A percentile compares a stretch with the other conserved stretches of the same genome.
These are phyloP conservation scores for Grus americana DNA, from an alignment of 2,113 vertebrate species.

Conservation along the genomic window DNA sequence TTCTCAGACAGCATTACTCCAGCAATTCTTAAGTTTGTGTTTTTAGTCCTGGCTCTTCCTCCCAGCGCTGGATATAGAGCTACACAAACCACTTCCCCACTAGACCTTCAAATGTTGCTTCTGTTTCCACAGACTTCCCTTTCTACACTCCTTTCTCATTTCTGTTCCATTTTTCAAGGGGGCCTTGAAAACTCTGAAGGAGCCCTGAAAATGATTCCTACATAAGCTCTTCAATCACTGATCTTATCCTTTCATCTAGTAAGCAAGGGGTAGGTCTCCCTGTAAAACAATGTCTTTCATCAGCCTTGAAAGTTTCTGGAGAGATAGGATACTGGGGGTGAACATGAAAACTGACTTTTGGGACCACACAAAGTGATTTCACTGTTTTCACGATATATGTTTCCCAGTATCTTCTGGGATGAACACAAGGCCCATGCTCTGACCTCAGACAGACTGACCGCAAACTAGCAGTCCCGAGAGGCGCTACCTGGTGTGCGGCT, in stretches of 20 bases:
- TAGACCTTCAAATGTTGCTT: neutral
- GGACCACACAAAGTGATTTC: neutral
- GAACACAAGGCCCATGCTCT: neutral
- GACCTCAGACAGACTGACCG: neutral
- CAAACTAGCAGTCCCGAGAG: neutral
- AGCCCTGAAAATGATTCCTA: conserved; percentile 9
- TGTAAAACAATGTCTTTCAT: conserved; percentile 36
- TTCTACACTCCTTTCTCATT: neutral
- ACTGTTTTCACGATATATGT: neutral
- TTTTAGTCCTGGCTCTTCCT: neutral
- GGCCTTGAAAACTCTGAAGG: neutral
- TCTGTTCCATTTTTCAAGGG: neutral
- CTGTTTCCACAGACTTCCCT: neutral
- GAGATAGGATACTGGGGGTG: neutral
- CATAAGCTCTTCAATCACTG: neutral
- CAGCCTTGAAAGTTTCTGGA: neutral
- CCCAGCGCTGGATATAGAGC: neutral
- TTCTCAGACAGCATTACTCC: neutral
- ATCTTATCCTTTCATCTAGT: conserved; percentile 24
- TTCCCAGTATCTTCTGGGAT: neutral
- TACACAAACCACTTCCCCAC: neutral
- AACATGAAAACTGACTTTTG: neutral
- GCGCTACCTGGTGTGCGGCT: neutral
- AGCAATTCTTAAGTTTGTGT: neutral
- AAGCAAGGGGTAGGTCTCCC: neutral